Base-by-base conservation (phyloP, 64 coral and sea anemone genomes). In the Orbicella faveolata region DNA sequence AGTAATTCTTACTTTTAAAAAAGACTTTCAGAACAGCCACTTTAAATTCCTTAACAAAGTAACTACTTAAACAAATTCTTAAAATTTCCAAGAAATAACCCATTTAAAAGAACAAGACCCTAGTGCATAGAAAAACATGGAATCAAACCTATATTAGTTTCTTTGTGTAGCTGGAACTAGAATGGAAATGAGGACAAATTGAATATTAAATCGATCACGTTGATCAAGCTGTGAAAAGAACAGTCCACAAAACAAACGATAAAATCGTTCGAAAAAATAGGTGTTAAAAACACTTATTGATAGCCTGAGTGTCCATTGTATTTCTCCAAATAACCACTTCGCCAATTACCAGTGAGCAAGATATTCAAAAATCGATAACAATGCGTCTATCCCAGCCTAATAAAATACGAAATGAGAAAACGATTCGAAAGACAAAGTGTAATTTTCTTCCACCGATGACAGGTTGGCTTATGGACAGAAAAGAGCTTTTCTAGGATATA, bases 371-470 rank as follows among this genome's bases (percentile, higher is more conserved):
- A 33, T 70, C 25, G 67, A 70, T 70, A 70, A 26, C 67, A 70
- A 70, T 70, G 67, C 67, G 20, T 70, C 20, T 70, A 21, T 70
- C 25, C 21, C 21, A 26, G 11, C 20, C 21, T 70, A 11, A 70
- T 70, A 70, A 10, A 70, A 70, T 70, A 70, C 67, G 67, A 70
- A 70, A 70, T 70, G 67, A 70, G 67, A 23, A 70, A 70, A 70
- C 67, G 67, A 70, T 11, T n/a, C 67, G n/a, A 70, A 70, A 70
- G 25, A 23, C 21, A 25, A 70, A 25, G 9, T 23, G 9, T 25
- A 70, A 70, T 70, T 30, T 70, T 70, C 67, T 70, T 70, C 25
- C 3, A 70, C 67, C 21, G 67, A 70, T 70, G 67, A 70, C 67
- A 70, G 67, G 67, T 70, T n/a, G 20, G 67, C 25, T 70, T 70